phyloP scores from a whole-genome alignment of 1,140 invertebrate genomes.

The Drosophila lini region DNA sequence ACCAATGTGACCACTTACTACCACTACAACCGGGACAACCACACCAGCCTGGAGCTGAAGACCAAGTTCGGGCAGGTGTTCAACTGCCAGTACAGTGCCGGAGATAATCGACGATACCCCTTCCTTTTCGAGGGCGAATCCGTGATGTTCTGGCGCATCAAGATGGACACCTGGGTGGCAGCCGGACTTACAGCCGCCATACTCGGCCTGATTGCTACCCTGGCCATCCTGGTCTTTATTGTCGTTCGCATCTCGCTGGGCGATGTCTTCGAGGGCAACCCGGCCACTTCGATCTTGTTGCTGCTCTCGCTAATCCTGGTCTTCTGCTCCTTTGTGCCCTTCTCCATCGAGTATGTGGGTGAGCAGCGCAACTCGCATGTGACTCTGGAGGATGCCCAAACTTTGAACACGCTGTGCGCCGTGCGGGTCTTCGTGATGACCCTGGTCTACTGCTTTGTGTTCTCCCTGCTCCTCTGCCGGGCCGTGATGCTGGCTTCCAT shows the following conservation, averaged over 20 bases:
- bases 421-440: slow-evolving; percentile 84
- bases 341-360: slow-evolving; percentile 85
- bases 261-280: slow-evolving; percentile 85
- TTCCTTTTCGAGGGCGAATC: slow-evolving; percentile 81
- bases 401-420: slow-evolving; percentile 75
- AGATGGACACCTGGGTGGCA: slow-evolving; percentile 85
- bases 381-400: slow-evolving; percentile 78
- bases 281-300: slow-evolving; percentile 84
- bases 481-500: slow-evolving; percentile 86
- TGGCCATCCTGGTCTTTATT: slow-evolving; percentile 85
- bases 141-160: slow-evolving; percentile 84
- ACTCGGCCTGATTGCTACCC: slow-evolving; percentile 84
- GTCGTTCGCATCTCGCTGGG: slow-evolving; percentile 84
- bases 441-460: slow-evolving; percentile 86
- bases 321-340: slow-evolving; percentile 86
- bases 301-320: slow-evolving; percentile 85
- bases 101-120: slow-evolving; percentile 74
- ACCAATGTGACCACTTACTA: slow-evolving; percentile 80
- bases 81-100: slow-evolving; percentile 77
- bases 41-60: slow-evolving; percentile 74
- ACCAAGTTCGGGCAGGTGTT: slow-evolving; percentile 81
- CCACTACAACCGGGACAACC: slow-evolving; percentile 77
- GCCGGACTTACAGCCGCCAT: slow-evolving; percentile 85
- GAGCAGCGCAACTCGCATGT: slow-evolving; percentile 80
- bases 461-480: slow-evolving; percentile 86